phyloP scores from a whole-genome alignment of 2,113 vertebrate genomes.

The Spermophilus dauricus region DNA sequence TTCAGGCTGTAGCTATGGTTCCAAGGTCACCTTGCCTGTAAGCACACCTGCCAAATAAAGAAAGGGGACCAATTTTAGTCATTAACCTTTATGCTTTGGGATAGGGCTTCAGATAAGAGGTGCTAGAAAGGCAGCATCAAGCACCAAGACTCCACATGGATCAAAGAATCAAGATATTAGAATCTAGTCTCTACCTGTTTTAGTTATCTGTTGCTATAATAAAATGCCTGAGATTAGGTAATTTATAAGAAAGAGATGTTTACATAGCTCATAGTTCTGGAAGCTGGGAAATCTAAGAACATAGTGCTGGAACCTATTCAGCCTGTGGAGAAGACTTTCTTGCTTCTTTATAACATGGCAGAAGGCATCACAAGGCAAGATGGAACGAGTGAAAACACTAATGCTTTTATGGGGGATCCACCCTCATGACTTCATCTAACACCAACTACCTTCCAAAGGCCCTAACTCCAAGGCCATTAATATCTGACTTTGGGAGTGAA shows the following conservation, averaged over 20 bases:
- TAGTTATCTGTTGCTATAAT: not conserved
- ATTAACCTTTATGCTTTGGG: not conserved
- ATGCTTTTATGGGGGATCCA: fast-evolving
- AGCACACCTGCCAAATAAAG: not conserved
- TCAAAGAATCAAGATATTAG: not conserved
- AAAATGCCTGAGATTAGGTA: not conserved
- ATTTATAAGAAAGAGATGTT: not conserved
- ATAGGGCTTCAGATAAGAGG: not conserved
- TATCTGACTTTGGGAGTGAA: not conserved
- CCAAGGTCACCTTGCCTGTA: not conserved
- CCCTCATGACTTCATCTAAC: not conserved
- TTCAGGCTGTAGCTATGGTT: not conserved
- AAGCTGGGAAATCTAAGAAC: not conserved
- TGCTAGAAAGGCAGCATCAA: not conserved
- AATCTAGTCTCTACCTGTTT: not conserved
- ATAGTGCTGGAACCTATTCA: not conserved
- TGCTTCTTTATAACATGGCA: no score
- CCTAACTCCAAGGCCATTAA: not conserved
- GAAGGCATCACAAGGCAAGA: not conserved
- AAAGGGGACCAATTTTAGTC: fast-evolving
- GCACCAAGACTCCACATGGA: not conserved
- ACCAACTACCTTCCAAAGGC: not conserved
- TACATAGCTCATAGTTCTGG: not conserved
- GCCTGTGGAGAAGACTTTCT: not conserved
- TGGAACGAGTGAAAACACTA: not conserved